Base-by-base conservation (phyloP, 2,888 invertebrate genomes). In the Drosophila parthenogenetica region DNA sequence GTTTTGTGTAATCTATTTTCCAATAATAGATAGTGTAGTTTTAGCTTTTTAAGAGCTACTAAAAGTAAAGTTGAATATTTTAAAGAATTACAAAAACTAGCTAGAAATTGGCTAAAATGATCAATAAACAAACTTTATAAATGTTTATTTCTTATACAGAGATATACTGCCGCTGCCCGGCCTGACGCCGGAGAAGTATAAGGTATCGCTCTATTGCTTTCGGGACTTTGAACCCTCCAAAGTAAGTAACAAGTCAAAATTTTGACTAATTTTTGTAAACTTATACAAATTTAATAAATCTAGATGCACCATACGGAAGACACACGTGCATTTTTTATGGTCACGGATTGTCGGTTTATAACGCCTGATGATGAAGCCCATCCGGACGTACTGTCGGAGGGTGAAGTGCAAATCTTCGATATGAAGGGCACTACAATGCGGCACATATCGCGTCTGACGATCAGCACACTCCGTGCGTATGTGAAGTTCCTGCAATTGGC, bases 331-430 rank as follows among this genome's bases (percentile, higher is more conserved):
- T 95, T 95, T 93, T 95, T 95, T 90, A 95, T 95, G 94, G 91
- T 95, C n/a, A 94, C 94, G 1, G 96, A 96, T 88, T 94, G 95
- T 46, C 93, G 95, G 16, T 90, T 90, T 25, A 64, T 82, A 16
- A 84, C 78, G 46, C 77, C 72, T 8, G 90, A 90, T 53, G 81
- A 73, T 60, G 32, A 60, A 7, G 49, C 50, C 2, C 49, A 68
- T 5, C 64, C 66, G 11, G 77, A 80, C 0, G 43, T 72, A 1
- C 67, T 90, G 39, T 90, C 90, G 10, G 79, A 8, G 37, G 95
- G 95, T 5, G 95, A 95, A 89, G 93, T 95, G 48, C 95, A 95
- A 0, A 94, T 96, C 50, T 95, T 95, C 74, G 95, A 96, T 88
- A 94, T 95, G 89, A 93, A 93, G 0, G 95, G 95, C 59, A 94